Evolutionary conservation across 2,797 vertebrate species (phyloP), one percentile per base, ranked within the genome.

Genomic region (Gallirallus australis): DNA sequence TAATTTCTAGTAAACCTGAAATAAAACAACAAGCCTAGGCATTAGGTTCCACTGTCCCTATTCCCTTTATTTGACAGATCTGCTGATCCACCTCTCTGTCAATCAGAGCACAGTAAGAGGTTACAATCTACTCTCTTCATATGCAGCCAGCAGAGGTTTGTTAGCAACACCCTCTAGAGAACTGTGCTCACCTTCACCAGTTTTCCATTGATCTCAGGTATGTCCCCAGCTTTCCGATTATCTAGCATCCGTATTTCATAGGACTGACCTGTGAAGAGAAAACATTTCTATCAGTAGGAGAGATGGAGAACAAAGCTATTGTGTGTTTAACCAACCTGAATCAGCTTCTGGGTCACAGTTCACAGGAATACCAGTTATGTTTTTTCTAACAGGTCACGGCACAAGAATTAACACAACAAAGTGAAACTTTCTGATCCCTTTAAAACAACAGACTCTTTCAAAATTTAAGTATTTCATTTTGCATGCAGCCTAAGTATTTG

Each of bases 221-320:
- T 97, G 97, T 99, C 99, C 82, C 97, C 99, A 91, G 98, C 96
- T 96, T 99, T 99, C 93, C 99, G 98, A 98, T 99, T 99, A 98
- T 99, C 99, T 93, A 99, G 98, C 98, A 99, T 98, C 86, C 99
- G 98, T 95, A 99, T 98, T 98, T 99, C 99, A 7, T 99, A 99
- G 97, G 99, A 99, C 98, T 99, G 99, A 98, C 99, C 99, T 99
- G 97, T 89, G 86, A 77, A 96, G 59, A 76, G 37, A 96, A 56
- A 87, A 91, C 25, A 27, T 28, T 0, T 14, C 11, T 28, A 52
- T 83, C 31, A 79, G 56, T 12, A n/a, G 63, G 83, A 76, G 8
- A 92, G 73, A 33, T 24, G 30, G 52, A 76, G 42, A 25, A 91
- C 80, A 87, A 60, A 76, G 60, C 6, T 77, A 18, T 9, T 82